Evolutionary conservation across 1,140 invertebrate genomes (phyloP).

Genomic region (Rhagoletis pomonella): DNA sequence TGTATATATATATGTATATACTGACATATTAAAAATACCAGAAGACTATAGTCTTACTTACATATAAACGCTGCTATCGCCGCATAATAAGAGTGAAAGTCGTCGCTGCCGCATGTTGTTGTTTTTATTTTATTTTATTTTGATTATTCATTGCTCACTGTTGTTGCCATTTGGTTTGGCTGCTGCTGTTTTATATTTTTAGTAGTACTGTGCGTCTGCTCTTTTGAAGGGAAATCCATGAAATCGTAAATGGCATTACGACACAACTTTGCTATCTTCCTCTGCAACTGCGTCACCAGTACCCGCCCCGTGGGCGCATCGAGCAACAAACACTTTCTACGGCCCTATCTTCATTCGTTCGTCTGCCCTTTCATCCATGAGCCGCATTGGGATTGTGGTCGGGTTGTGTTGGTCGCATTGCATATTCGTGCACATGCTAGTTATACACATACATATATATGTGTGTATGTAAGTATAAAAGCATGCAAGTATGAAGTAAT

Average conservation of each 20-base stretch:
- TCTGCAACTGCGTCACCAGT: neutral
- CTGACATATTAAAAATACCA: neutral
- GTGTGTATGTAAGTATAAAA: neutral
- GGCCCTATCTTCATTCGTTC: neutral
- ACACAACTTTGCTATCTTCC: constrained; percentile 26
- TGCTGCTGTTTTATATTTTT: neutral
- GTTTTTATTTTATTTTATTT: constrained; percentile 19
- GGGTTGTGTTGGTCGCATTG: constrained; percentile 25
- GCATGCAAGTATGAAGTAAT: constrained; percentile 25
- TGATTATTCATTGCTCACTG: constrained; percentile 23
- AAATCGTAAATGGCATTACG: constrained; percentile 54
- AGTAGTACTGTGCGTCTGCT: neutral
- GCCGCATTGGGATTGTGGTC: constrained; percentile 27
- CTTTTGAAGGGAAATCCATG: constrained; percentile 50
- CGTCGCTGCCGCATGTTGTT: neutral
- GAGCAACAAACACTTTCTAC: neutral
- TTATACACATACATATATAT: neutral
- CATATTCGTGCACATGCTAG: neutral
- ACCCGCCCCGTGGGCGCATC: neutral
- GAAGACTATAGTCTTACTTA: neutral
- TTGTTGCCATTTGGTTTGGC: neutral
- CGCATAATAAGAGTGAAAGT: constrained; percentile 56
- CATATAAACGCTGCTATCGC: neutral
- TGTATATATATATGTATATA: neutral
- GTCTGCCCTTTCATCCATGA: neutral